Evolutionary conservation across 2,797 vertebrate genomes (phyloP), one percentile per base, ranked within the genome.

Genomic region (Artibeus jamaicensis): DNA sequence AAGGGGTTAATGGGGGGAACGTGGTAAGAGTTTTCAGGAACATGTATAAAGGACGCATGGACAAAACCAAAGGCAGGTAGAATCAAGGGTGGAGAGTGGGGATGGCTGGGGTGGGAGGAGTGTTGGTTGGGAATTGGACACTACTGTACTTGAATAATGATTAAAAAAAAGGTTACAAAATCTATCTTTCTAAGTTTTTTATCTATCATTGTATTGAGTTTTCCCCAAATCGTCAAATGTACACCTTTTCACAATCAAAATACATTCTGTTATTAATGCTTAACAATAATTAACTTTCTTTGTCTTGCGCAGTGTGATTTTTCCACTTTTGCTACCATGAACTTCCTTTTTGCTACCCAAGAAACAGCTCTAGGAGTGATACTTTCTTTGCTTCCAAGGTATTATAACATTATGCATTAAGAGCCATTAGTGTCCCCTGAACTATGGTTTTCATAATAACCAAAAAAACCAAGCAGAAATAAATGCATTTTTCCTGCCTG

Each of bases 401-500:
- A 53, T 62, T 50, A 59, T 46, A 37, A 6, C 1, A 3, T 46
- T 78, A 22, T 7, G 32, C 42, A 84, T 71, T 55, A 48, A 74
- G 1, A 88, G 39, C 4, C 22, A 53, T 70, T 83, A 62, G 14
- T 44, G 46, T 18, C 5, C 10, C 7, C 6, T 29, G 26, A 78
- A 68, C 29, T 62, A 29, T 48, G 16, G 53, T 22, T 57, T 39
- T 81, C 67, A 76, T 3, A 2, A 26, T 26, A 50, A 18, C 0
- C 34, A 94, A 79, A 81, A 84, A 34, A 81, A 34, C 15, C 22
- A 7, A 48, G 79, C 2, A 18, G n/a, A 89, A 46, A 57, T 16
- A 37, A 29, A 32, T 1, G 5, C 0, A 14, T 6, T 10, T 5
- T 34, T 62, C 34, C 19, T 29, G 2, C 14, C n/a, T 44, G 26